Percentiles rank a stretch among this genome's conserved stretches.
Evolutionary conservation across 2,888 invertebrate species (phyloP).

Genomic region (Aphelenchoides bicaudatus): DNA sequence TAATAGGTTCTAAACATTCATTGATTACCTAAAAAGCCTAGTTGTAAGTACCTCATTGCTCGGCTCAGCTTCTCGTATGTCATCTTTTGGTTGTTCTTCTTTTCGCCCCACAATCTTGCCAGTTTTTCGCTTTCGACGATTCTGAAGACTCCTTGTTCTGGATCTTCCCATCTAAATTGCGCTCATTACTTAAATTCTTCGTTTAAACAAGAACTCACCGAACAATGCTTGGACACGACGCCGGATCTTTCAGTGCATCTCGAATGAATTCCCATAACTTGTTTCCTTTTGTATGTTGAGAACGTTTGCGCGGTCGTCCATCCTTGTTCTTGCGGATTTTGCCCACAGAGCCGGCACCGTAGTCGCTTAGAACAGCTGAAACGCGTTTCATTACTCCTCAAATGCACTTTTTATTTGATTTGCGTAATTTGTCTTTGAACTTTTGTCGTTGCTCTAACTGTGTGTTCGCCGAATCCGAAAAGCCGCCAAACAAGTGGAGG

Average conservation of each 20-base stretch:
- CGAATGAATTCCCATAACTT: slow-evolving; percentile 79
- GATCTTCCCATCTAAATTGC: slow-evolving; percentile 76
- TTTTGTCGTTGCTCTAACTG: too few relatives aligned
- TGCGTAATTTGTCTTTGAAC: too few relatives aligned
- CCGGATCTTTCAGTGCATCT: slow-evolving; percentile 73
- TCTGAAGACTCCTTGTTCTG: slow-evolving; percentile 77
- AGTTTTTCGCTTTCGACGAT: slow-evolving; percentile 82
- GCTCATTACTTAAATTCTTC: neutral
- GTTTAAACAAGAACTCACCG: slow-evolving; percentile 36
- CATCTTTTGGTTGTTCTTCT: slow-evolving; percentile 83
- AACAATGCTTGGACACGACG: slow-evolving; percentile 76
- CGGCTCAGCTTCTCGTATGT: slow-evolving; percentile 86
- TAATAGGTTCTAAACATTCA: slow-evolving; percentile 62
- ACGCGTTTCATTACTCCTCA: too few relatives aligned
- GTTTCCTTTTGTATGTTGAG: slow-evolving; percentile 61
- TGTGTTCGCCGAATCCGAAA: too few relatives aligned
- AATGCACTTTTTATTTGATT: too few relatives aligned
- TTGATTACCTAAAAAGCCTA: neutral
- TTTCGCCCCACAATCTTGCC: slow-evolving; percentile 79
- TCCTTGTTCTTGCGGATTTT: slow-evolving; percentile 55
- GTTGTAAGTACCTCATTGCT: slow-evolving; percentile 69
- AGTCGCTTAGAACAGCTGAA: slow-evolving; percentile 4
- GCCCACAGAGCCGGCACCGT: slow-evolving; percentile 14
- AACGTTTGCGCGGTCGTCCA: slow-evolving; percentile 58
- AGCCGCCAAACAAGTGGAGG: too few relatives aligned